Percentiles rank a stretch among this genome's conserved stretches.
phyloP scores from a whole-genome alignment of 2,113 vertebrate species.

The Balaeniceps rex region DNA sequence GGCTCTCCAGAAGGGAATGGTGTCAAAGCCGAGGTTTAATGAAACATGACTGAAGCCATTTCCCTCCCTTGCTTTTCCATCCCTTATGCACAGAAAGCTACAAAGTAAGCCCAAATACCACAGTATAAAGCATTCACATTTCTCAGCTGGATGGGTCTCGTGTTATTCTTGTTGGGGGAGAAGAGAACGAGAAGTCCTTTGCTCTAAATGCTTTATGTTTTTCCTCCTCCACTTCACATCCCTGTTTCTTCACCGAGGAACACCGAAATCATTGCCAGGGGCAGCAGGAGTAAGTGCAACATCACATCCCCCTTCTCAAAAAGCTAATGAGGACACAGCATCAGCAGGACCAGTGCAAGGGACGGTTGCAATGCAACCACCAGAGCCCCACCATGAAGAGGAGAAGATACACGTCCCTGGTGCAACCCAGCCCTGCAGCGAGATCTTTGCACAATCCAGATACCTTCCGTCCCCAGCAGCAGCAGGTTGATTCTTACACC shows the following conservation, averaged over 20 bases:
- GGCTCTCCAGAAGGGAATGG: background rate
- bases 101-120: background rate
- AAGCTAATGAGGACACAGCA: rapidly evolving
- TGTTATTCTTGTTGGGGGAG: background rate
- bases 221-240: background rate
- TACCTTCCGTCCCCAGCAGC: background rate
- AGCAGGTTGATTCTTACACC: background rate
- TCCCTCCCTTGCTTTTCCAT: background rate
- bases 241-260: background rate
- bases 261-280: rapidly evolving
- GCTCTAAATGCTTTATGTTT: background rate
- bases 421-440: rapidly evolving
- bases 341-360: background rate
- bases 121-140: background rate
- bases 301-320: background rate
- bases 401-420: too few relatives aligned
- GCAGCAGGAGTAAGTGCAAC: background rate
- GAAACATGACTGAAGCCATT: background rate
- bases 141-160: background rate
- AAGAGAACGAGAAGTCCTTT: background rate
- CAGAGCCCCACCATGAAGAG: background rate
- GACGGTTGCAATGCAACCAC: background rate
- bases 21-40: background rate
- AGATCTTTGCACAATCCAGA: background rate
- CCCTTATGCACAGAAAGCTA: background rate